A percentile compares a stretch with the other conserved stretches of the same genome.
Evolutionary conservation across 2,797 vertebrate genomes (phyloP).

Genomic region (Sebastes oblongus): DNA sequence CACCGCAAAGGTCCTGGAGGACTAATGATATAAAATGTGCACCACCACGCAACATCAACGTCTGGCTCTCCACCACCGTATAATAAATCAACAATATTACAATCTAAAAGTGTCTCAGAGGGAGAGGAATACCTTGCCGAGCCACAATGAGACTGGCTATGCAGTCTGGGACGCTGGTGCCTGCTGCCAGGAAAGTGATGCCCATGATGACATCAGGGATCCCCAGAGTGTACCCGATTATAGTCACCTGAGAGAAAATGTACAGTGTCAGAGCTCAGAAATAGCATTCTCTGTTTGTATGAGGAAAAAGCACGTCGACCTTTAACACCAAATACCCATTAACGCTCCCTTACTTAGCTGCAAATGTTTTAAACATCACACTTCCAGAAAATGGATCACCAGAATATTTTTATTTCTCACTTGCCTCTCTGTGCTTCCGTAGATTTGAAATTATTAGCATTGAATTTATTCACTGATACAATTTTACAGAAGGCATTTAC

Average conservation of each 20-base stretch:
- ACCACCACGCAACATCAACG: background rate
- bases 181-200: conserved; percentile 97
- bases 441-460: background rate
- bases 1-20: background rate
- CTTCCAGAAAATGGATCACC: background rate
- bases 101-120: background rate
- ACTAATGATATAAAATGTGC: background rate
- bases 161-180: conserved; percentile 98
- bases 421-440: too few relatives aligned
- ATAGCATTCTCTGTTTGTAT: background rate
- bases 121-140: conserved; percentile 87
- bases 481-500: background rate
- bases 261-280: background rate
- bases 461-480: background rate
- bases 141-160: conserved; percentile 98
- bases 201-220: conserved; percentile 99
- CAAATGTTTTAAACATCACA: background rate
- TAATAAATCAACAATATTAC: background rate
- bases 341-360: background rate
- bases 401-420: too few relatives aligned
- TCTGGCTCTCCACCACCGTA: background rate
- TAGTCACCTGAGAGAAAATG: conserved; percentile 86
- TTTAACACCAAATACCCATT: background rate
- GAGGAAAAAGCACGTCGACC: background rate
- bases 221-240: conserved; percentile 95